Evolutionary conservation across 2,888 invertebrate genomes (phyloP), one percentile per base, ranked within the genome.

Genomic region (Lutraria lutraria): DNA sequence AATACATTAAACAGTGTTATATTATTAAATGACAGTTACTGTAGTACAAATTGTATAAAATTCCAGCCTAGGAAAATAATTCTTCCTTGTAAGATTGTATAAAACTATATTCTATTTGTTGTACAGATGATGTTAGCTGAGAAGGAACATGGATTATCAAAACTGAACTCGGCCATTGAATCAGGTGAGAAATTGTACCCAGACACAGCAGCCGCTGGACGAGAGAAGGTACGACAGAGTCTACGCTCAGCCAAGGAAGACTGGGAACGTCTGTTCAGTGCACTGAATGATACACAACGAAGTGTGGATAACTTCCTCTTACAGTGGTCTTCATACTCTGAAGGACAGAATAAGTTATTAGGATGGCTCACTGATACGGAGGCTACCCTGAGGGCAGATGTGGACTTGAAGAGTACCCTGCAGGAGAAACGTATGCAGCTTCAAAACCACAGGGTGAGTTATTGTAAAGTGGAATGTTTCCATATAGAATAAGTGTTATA

Each of bases 321-420:
- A 96, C 98, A 98, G 94, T 99, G 99, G 99, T 98, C 98, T 16
- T 98, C 98, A 0, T 99, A 98, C 95, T 98, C 99, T 96, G 99
- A 99, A 94, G 98, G 98, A 92, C 97, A 98, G 34, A 98, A 98
- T 88, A 97, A 97, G 72, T 97, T 99, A 6, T 97, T 98, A 92
- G 97, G 97, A 83, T 99, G 99, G 99, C 96, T 99, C 87, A 97
- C 97, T 21, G 97, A 97, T 82, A 97, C 98, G 3, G 98, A 98
- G 95, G 97, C 97, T 89, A 97, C 98, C 92, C 96, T 99, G 31
- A 98, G 98, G 0, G 97, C 97, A 87, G 98, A 98, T 93, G 98
- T 98, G 79, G 98, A 98, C 95, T 96, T 99, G n/a, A 98, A 98
- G 95, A 98, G 98, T 0, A 99, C 98, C 0, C 97, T 99, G 89